Conservation (phyloP, 2,797 vertebrate species). For the Florisuga fusca region DNA sequence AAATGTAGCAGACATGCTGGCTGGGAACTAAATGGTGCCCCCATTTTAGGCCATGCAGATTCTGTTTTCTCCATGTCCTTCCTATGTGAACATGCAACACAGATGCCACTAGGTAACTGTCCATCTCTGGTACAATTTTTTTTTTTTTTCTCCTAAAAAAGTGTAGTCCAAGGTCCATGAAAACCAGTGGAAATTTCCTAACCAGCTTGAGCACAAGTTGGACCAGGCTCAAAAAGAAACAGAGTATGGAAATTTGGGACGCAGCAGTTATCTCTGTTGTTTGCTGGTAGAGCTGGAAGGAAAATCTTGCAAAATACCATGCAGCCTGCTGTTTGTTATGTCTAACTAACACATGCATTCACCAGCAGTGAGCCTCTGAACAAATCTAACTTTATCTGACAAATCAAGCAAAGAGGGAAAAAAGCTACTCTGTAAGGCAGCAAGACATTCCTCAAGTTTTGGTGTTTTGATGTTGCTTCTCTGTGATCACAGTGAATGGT, state of each 20-base stretch:
- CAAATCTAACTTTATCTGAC: not conserved
- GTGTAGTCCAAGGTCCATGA: not conserved
- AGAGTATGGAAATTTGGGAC: not conserved
- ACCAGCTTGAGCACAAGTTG: not conserved
- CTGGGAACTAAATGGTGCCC: not conserved
- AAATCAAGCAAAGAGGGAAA: not conserved
- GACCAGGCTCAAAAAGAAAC: not conserved
- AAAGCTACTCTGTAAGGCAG: not conserved
- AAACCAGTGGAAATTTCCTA: not conserved
- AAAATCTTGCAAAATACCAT: not conserved
- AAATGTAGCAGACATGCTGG: not conserved
- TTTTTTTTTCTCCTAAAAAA: not conserved
- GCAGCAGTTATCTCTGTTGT: not conserved
- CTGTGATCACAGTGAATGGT: not conserved
- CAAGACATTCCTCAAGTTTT: not conserved
- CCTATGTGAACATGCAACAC: not conserved
- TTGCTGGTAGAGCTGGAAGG: constrained; percentile 18
- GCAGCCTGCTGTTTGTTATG: not conserved
- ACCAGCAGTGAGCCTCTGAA: not conserved
- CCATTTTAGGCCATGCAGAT: not conserved
- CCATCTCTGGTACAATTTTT: not conserved
- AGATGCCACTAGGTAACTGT: not conserved
- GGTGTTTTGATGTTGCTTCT: not conserved
- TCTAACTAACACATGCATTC: not conserved
- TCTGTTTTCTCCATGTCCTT: not conserved